A percentile compares a stretch with the other conserved stretches of the same genome.
These are phyloP conservation scores for Leptothorax acervorum DNA, from an alignment of 2,888 invertebrate genomes.

Conservation along the genomic window DNA sequence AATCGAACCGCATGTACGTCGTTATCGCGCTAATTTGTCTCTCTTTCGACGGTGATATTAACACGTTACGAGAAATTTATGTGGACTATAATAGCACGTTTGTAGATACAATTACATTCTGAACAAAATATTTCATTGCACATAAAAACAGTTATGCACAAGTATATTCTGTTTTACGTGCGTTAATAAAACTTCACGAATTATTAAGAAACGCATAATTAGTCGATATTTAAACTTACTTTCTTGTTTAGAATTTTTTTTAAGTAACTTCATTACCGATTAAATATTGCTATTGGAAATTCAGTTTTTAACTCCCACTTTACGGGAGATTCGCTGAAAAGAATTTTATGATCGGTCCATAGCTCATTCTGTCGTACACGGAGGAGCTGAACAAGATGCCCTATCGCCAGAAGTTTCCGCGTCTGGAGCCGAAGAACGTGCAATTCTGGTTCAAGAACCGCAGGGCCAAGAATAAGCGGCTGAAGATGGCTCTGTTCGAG, in stretches of 20 bases:
- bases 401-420: conserved; percentile 98
- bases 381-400: conserved; percentile 98
- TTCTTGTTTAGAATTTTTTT: neutral
- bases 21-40: conserved; percentile 68
- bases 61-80: conserved; percentile 1
- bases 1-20: conserved; percentile 36
- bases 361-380: conserved; percentile 98
- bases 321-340: neutral
- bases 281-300: neutral
- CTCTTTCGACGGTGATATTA: neutral
- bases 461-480: conserved; percentile 98
- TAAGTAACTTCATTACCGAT: neutral
- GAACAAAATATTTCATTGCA: neutral
- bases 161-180: neutral
- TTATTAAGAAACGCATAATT: neutral
- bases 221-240: neutral
- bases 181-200: neutral
- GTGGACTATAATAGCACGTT: neutral
- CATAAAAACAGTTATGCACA: neutral
- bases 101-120: neutral
- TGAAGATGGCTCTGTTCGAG: conserved; percentile 96
- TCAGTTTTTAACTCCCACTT: neutral
- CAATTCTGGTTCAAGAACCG: conserved; percentile 99
- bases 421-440: conserved; percentile 99
- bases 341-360: conserved; percentile 61